Evolutionary conservation across 2,797 vertebrate species (phyloP), one percentile per base, ranked within the genome.

Genomic region (Telmatherina bonti): DNA sequence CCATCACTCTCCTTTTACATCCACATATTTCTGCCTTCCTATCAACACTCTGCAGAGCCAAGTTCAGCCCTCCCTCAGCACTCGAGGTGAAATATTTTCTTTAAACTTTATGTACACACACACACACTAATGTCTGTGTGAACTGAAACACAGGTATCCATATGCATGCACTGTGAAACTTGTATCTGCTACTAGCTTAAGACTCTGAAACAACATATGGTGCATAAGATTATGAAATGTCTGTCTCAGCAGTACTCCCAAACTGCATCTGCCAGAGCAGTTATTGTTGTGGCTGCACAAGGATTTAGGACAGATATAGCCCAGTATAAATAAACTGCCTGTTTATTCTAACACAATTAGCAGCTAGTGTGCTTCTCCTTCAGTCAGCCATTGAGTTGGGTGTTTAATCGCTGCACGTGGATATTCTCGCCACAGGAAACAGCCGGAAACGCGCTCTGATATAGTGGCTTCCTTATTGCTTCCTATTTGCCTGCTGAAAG

Each of bases 381-480:
- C 0, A 26, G 68, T 13, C 33, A 9, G 16, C 47, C 64, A 66
- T 2, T 68, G 43, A 75, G 73, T 20, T 9, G 26, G 36, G 12
- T 61, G 67, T 82, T 84, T 70, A 77, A 62, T 80, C 11, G 53
- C 35, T 66, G 54, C 20, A 29, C 58, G 78, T 41, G 49, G 45
- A 79, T 38, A 59, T 33, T 10, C 26, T 51, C 45, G 12, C 56
- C 29, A 51, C 52, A 43, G 67, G 68, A 47, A 70, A 35, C 41
- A 58, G 49, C 31, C 76, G 93, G 88, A 93, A 93, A 84, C 78
- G 67, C 5, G 29, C 51, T 66, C 62, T 86, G 86, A 85, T 63
- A 30, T 16, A 83, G 54, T 62, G 36, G 79, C 85, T 94, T 93
- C 88, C 93, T 93, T 82, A 93, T 87, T 88, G 86, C 91, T 95